phyloP scores from a whole-genome alignment of 2,797 vertebrate species.

The Phyllotis vaccarum region DNA sequence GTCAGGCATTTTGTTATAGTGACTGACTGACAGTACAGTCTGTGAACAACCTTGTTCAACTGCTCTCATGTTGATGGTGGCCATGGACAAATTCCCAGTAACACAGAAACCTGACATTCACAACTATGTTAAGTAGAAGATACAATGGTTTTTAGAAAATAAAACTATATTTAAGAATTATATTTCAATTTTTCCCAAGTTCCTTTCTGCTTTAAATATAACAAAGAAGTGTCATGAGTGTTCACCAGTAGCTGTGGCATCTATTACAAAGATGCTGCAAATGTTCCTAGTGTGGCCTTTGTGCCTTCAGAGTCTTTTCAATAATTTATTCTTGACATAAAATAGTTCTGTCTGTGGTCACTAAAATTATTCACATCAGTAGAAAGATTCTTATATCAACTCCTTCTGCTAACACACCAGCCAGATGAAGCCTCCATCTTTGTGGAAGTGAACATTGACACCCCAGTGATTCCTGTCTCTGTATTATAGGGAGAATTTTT shows the following conservation, averaged over 20 bases:
- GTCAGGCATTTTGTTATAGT: not conserved
- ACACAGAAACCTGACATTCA: not conserved
- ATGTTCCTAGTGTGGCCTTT: not conserved
- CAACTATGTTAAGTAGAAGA: slow-evolving; percentile 1
- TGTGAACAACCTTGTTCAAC: not conserved
- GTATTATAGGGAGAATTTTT: not conserved
- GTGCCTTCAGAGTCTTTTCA: slow-evolving; percentile 14
- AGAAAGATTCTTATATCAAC: not conserved
- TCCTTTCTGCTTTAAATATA: not conserved
- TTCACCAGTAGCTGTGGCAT: not conserved
- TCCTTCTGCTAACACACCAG: not conserved
- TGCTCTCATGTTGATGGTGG: not conserved
- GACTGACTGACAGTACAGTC: not conserved
- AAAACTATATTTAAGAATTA: not conserved
- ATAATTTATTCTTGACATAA: slow-evolving; percentile 41
- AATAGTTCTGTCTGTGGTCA: slow-evolving; percentile 20
- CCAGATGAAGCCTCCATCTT: not conserved
- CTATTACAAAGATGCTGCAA: not conserved
- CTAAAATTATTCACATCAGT: slow-evolving; percentile 9
- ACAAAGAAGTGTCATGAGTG: not conserved
- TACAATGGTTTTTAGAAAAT: slow-evolving; percentile 22
- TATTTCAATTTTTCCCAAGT: not conserved
- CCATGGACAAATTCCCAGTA: not conserved
- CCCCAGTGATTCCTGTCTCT: not conserved
- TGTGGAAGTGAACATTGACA: not conserved